A percentile compares a stretch with the other conserved stretches of the same genome.
Evolutionary conservation across 2,888 invertebrate genomes (phyloP).

Genomic region (Diabrotica balteata): DNA sequence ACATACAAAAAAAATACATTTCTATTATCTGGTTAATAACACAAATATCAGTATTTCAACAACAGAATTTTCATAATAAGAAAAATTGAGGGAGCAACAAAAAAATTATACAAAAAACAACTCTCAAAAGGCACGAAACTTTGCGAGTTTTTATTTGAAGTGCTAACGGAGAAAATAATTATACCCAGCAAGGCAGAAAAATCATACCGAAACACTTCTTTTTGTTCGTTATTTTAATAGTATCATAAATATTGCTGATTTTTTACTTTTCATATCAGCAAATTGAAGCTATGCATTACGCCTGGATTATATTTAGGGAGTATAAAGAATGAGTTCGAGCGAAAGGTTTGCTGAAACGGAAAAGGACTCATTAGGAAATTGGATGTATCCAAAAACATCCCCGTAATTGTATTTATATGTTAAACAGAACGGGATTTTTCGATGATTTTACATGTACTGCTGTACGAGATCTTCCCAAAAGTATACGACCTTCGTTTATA

Average conservation of each 20-base stretch:
- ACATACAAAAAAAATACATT: too few relatives aligned
- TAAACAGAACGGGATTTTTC: too few relatives aligned
- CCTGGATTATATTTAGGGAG: background rate
- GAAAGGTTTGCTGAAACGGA: background rate
- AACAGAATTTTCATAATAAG: too few relatives aligned
- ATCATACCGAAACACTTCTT: background rate
- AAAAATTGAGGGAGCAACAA: too few relatives aligned
- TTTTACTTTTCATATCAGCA: background rate
- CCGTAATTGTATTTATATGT: too few relatives aligned
- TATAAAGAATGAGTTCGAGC: background rate
- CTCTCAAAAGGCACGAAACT: background rate
- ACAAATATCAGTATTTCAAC: too few relatives aligned
- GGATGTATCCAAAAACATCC: too few relatives aligned
- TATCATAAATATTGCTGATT: slow-evolving; percentile 4
- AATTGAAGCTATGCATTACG: background rate
- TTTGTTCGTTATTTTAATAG: slow-evolving; percentile 4
- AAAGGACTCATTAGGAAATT: too few relatives aligned
- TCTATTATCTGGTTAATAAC: too few relatives aligned
- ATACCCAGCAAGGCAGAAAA: background rate
- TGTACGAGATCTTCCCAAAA: too few relatives aligned
- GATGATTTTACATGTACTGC: too few relatives aligned
- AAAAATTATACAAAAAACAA: background rate
- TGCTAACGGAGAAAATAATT: background rate
- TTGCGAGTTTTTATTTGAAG: background rate
- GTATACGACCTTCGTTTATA: too few relatives aligned